These are phyloP conservation scores for Fukomys damarensis DNA, from an alignment of 2,113 vertebrate genomes.

Conservation along the genomic window DNA sequence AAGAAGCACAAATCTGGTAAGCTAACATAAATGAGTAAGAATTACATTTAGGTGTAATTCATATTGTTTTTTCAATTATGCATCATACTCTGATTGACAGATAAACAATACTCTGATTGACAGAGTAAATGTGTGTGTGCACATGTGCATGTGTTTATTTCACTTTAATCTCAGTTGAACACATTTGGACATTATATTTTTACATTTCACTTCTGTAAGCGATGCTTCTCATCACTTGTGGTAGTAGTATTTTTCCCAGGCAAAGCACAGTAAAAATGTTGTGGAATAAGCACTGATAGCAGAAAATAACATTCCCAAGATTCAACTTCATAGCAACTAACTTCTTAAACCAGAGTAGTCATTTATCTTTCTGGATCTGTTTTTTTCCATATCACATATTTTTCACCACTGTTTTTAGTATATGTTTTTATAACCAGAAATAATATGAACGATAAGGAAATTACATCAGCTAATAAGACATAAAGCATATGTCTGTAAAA, in stretches of 20 bases:
- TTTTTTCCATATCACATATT: background rate
- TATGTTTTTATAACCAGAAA: slow-evolving; percentile 46
- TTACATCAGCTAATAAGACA: slow-evolving; percentile 21
- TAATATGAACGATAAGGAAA: background rate
- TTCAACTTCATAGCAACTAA: slow-evolving; percentile 7
- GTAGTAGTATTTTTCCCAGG: background rate
- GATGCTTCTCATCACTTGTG: slow-evolving; percentile 14
- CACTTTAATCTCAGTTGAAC: slow-evolving; percentile 50
- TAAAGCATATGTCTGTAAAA: slow-evolving; percentile 14
- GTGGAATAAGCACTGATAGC: background rate
- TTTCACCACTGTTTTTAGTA: slow-evolving; percentile 45
- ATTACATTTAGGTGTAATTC: background rate
- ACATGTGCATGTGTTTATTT: slow-evolving; percentile 22
- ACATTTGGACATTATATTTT: background rate
- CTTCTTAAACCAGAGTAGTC: slow-evolving; percentile 13
- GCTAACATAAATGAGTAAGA: slow-evolving; percentile 59
- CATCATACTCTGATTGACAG: background rate
- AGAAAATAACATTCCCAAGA: background rate
- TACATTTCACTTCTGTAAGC: slow-evolving; percentile 14
- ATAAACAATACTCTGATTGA: slow-evolving; percentile 11
- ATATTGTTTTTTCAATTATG: background rate
- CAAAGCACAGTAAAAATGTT: background rate
- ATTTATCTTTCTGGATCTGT: slow-evolving; percentile 47
- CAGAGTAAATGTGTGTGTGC: background rate
- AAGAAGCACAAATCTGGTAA: slow-evolving; percentile 95